These are phyloP conservation scores for Lacanobia wlatinum DNA, from an alignment of 2,888 invertebrate genomes.

Conservation along the genomic window DNA sequence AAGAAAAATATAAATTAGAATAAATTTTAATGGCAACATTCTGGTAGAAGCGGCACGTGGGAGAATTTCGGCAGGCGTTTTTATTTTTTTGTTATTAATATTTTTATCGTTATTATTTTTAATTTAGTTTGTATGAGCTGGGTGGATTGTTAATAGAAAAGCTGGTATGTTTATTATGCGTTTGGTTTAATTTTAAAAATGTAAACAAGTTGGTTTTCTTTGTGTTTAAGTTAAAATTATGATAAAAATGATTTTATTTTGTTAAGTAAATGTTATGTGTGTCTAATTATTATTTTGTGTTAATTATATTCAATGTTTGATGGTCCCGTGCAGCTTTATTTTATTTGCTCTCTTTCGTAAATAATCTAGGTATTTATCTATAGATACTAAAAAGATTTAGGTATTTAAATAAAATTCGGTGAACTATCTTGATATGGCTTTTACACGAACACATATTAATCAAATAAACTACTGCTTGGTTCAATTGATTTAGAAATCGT, in stretches of 20 bases:
- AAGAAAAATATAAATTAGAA: slow-evolving; percentile 86
- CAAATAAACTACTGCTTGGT: no score
- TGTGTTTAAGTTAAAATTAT: not conserved
- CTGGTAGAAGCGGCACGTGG: slow-evolving; percentile 49
- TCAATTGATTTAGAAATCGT: no score
- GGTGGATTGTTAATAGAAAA: slow-evolving; percentile 17
- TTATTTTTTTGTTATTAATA: slow-evolving; percentile 30
- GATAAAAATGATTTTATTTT: not conserved
- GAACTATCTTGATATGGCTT: no score
- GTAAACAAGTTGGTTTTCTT: slow-evolving; percentile 5
- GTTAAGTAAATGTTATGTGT: not conserved
- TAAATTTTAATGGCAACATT: slow-evolving; percentile 77
- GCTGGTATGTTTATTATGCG: not conserved
- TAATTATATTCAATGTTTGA: not conserved
- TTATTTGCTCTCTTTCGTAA: not conserved
- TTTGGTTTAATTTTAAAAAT: slow-evolving; percentile 3
- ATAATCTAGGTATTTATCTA: not conserved
- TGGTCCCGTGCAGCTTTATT: not conserved
- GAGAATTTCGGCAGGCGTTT: slow-evolving; percentile 31
- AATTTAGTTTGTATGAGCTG: slow-evolving; percentile 15
- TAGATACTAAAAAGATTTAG: not conserved
- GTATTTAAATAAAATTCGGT: no score
- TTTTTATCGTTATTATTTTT: slow-evolving; percentile 27
- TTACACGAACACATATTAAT: no score
- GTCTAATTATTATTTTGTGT: not conserved